A percentile compares a stretch with the other conserved stretches of the same genome.
These are phyloP conservation scores for Gila robusta DNA, from an alignment of 2,797 vertebrate genomes.

Conservation along the genomic window DNA sequence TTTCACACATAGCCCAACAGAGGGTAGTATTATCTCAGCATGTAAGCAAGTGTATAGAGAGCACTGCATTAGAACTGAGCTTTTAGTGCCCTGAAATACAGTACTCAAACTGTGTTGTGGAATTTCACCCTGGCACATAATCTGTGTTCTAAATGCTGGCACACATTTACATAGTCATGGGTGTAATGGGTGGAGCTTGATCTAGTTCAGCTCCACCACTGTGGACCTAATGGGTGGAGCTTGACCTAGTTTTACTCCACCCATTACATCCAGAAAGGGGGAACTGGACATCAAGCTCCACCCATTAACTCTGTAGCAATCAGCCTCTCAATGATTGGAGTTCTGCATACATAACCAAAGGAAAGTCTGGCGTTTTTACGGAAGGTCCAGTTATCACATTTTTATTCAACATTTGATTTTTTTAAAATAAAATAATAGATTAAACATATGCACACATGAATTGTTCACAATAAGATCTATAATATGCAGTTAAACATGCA, in stretches of 20 bases:
- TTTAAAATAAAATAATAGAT: neutral
- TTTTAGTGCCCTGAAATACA: conserved; percentile 21
- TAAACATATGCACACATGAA: neutral
- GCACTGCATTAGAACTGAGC: conserved; percentile 22
- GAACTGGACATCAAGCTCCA: neutral
- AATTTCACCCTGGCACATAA: conserved; percentile 28
- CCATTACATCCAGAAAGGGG: neutral
- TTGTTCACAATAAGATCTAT: neutral
- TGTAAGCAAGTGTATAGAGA: conserved; percentile 21
- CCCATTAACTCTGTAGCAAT: neutral
- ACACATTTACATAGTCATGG: conserved; percentile 4
- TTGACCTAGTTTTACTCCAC: neutral
- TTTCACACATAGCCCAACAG: conserved; percentile 69
- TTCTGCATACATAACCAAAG: neutral
- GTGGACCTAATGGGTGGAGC: neutral
- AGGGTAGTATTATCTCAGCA: conserved; percentile 72
- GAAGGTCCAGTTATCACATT: neutral
- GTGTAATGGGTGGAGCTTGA: neutral
- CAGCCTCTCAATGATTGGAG: neutral
- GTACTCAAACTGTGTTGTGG: neutral
- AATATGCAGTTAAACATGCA: neutral
- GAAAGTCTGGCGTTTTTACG: neutral
- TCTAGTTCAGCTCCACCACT: neutral
- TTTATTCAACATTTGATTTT: neutral
- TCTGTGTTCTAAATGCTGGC: conserved; percentile 35